Conservation (phyloP, 2,113 vertebrate species). For the Syngnathoides biaculeatus region DNA sequence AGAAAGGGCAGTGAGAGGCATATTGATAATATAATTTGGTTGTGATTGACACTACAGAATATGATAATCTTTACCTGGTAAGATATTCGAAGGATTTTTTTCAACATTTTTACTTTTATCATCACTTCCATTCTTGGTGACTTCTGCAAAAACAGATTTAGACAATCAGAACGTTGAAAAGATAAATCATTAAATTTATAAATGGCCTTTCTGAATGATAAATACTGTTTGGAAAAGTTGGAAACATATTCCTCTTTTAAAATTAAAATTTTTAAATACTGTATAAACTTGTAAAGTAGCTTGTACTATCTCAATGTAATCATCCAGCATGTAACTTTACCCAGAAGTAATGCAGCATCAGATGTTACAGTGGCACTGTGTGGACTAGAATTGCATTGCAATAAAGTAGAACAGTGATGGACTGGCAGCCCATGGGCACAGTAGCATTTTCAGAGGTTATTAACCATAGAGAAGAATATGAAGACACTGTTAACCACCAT, state of each 20-base stretch:
- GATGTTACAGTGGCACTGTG: no score
- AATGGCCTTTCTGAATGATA: background rate
- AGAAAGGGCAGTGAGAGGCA: background rate
- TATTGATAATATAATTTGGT: background rate
- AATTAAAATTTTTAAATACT: no score
- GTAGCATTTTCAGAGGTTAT: no score
- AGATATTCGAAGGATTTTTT: constrained; percentile 87
- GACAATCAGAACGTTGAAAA: background rate
- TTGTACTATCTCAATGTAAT: background rate
- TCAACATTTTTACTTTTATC: constrained; percentile 88
- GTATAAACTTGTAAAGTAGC: no score
- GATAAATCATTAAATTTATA: background rate
- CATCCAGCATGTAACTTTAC: no score
- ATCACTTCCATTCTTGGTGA: constrained; percentile 75
- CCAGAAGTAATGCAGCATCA: no score
- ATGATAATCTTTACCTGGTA: constrained; percentile 77
- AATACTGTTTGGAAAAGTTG: background rate
- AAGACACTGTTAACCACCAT: no score
- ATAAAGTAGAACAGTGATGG: no score
- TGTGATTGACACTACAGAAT: background rate
- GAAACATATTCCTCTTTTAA: background rate
- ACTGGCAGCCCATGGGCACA: no score
- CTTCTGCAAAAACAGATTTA: constrained; percentile 47
- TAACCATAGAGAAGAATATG: no score
- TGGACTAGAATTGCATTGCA: no score